Evolutionary conservation across 1,140 invertebrate species (phyloP), one percentile per base, ranked within the genome.

Genomic region (Eciton burchellii): DNA sequence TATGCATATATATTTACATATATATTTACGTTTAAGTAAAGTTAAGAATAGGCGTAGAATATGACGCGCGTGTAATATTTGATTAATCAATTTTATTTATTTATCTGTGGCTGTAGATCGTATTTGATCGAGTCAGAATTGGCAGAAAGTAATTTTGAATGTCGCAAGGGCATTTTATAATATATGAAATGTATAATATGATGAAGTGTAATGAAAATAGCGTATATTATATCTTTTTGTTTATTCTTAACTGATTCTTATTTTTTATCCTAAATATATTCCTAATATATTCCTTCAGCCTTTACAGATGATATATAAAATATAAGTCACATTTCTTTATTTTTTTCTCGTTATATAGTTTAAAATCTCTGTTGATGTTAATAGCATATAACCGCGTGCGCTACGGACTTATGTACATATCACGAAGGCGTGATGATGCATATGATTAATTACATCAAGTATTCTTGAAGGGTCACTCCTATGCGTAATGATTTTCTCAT

Each of bases 371-470:
- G n/a, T n/a, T 57, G 43, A 59, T 12, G 35, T 11, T 29, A 62
- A 21, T 47, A n/a, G 49, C 24, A 24, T 9, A 57, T 12, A 24
- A 29, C 0, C 16, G 24, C n/a, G 26, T 21, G 35, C 35, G 45
- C 12, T 3, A 16, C 16, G 6, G 6, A 35, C 35, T 6, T 35
- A 35, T 1, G 2, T 79, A 16, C 49, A 21, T 68, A 79, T 70
- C 74, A 71, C 21, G 47, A 6, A 59, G 57, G 66, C 66, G 66
- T 81, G 79, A 81, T 54, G 74, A 60, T 49, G 79, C 79, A 81
- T 73, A 81, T 83, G 88, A 90, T 91, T 90, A 91, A 91, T 91
- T 91, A 91, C 90, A 90, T 89, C 84, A 86, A 89, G 87, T 84
- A 83, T 85, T 63, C 63, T 70, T 63, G 63, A 63, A 29, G 35